Evolutionary conservation across 2,888 invertebrate species (phyloP).

Genomic region (Mythimna loreyi): DNA sequence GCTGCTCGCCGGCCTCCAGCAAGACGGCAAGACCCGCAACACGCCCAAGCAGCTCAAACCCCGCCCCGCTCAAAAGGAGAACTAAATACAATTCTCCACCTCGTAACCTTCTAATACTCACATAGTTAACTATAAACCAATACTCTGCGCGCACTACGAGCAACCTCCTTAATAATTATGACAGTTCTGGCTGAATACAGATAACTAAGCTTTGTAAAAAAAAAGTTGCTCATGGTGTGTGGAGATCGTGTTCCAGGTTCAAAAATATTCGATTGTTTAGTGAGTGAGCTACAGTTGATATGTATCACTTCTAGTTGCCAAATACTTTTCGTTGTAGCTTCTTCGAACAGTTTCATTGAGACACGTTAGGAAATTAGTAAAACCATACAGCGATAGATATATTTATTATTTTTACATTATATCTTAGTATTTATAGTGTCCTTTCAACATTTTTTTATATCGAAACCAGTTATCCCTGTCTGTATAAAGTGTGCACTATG

Average conservation of each 20-base stretch:
- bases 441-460: slow-evolving; percentile 65
- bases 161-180: slow-evolving; percentile 61
- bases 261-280: slow-evolving; percentile 81
- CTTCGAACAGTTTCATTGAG: slow-evolving; percentile 82
- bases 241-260: slow-evolving; percentile 80
- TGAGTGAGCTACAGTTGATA: slow-evolving; percentile 82
- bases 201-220: slow-evolving; percentile 42
- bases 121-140: slow-evolving; percentile 75
- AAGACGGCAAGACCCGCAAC: slow-evolving; percentile 88
- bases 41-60: slow-evolving; percentile 89
- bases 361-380: slow-evolving; percentile 81
- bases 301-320: slow-evolving; percentile 89
- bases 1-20: slow-evolving; percentile 95
- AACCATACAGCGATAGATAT: slow-evolving; percentile 83
- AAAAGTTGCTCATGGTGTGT: slow-evolving; percentile 79
- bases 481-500: slow-evolving; percentile 56
- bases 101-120: slow-evolving; percentile 87
- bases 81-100: slow-evolving; percentile 79
- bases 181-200: slow-evolving; percentile 65
- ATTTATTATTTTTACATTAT: slow-evolving; percentile 84
- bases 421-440: slow-evolving; percentile 77
- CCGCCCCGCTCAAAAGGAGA: slow-evolving; percentile 91
- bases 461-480: slow-evolving; percentile 66
- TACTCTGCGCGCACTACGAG: slow-evolving; percentile 78
- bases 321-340: slow-evolving; percentile 85